Conservation (phyloP, 2,797 vertebrate genomes). For the Chromobotia macracanthus region DNA sequence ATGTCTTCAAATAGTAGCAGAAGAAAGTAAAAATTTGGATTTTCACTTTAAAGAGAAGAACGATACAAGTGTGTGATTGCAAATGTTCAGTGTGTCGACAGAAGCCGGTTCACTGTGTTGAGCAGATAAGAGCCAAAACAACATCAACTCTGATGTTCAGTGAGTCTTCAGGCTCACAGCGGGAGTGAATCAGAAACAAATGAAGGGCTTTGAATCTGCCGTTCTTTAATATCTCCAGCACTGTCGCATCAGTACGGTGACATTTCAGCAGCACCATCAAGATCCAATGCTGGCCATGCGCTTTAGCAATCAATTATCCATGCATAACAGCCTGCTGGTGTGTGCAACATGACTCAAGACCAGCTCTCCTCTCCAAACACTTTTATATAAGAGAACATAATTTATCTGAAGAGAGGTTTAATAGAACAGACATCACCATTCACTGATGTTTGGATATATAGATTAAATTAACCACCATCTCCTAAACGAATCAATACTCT, state of each 20-base stretch:
- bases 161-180: conserved; percentile 74
- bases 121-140: conserved; percentile 79
- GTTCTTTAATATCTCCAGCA: conserved; percentile 78
- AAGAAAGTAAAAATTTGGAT: conserved; percentile 69
- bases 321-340: conserved; percentile 77
- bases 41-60: conserved; percentile 75
- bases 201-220: conserved; percentile 77
- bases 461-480: no score
- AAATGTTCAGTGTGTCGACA: conserved; percentile 77
- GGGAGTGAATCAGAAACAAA: conserved; percentile 72
- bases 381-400: conserved; percentile 72
- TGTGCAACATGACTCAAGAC: conserved; percentile 79
- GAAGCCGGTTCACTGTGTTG: conserved; percentile 78
- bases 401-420: conserved; percentile 69
- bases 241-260: conserved; percentile 85
- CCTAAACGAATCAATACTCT: no score
- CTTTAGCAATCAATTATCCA: conserved; percentile 84
- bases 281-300: conserved; percentile 79
- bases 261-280: conserved; percentile 82
- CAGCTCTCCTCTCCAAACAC: conserved; percentile 70
- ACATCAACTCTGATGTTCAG: conserved; percentile 76
- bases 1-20: conserved; percentile 52
- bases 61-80: conserved; percentile 76
- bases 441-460: no score
- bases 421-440: conserved; percentile 43